These are phyloP conservation scores for Phalacrocorax brasilianus DNA, from an alignment of 2,113 vertebrate genomes.

Conservation along the genomic window DNA sequence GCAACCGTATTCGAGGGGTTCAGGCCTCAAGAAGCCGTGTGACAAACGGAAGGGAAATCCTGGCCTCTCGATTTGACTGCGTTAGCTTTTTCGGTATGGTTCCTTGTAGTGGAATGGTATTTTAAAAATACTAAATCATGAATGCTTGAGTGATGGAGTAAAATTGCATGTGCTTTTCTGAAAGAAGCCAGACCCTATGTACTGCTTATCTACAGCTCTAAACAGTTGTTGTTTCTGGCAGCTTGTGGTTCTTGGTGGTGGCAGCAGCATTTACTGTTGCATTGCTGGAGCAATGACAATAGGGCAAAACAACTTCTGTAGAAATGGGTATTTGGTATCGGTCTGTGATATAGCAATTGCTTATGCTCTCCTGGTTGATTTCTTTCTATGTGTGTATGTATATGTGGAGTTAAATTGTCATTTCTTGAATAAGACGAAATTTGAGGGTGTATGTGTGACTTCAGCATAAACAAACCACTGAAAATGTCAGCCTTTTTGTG, in stretches of 20 bases:
- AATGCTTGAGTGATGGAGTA: background rate
- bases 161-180: background rate
- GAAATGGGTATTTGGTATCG: background rate
- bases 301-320: background rate
- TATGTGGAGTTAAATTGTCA: background rate
- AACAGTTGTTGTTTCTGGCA: background rate
- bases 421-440: background rate
- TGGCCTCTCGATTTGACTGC: background rate
- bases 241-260: background rate
- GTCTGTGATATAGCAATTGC: background rate
- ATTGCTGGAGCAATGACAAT: background rate
- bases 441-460: background rate
- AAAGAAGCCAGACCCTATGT: background rate
- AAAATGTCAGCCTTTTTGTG: background rate
- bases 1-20: background rate
- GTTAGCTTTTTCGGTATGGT: background rate
- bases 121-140: background rate
- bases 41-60: background rate
- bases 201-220: background rate
- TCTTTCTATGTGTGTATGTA: background rate
- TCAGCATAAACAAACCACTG: background rate
- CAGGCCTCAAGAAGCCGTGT: background rate
- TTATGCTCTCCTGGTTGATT: background rate
- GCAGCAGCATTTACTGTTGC: background rate
- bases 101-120: background rate